Evolutionary conservation across 2,113 vertebrate species (phyloP), one percentile per base, ranked within the genome.

Genomic region (Toxostoma redivivum): DNA sequence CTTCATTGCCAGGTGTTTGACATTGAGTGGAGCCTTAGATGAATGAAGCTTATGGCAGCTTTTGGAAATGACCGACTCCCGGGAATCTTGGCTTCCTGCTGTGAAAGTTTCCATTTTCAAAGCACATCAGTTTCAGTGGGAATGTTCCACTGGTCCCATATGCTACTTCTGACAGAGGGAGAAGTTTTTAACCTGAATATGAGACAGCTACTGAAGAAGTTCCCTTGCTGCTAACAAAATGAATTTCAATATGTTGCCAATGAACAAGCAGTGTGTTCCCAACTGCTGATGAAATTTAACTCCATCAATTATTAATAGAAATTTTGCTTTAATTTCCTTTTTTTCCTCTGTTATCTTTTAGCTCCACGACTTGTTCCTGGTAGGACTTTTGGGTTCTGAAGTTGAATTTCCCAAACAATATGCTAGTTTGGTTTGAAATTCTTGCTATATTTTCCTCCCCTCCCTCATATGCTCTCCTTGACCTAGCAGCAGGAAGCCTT

Each of bases 401-500:
- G 88, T 93, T 96, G 83, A 91, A 90, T 90, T 82, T 81, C 94
- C 97, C 96, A 85, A 96, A 97, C 92, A 96, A 57, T 90, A 73
- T 73, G 74, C 79, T 95, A 66, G 53, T 96, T 97, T 97, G 79
- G 92, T 97, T 94, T 97, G 96, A 97, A 97, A 96, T 65, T 90
- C 78, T 89, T 76, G 80, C 91, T 96, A 2, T 95, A 93, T 97
- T 97, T 97, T 97, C n/a, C 56, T 92, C 81, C 79, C 95, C 96
- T 97, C 96, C 91, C 91, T 97, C 64, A 4, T 92, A 96, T 40
- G 70, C 81, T 96, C 95, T 98, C 97, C 97, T 97, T 98, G 98
- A 97, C 98, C 98, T 98, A 97, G 95, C 98, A 98, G 98, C 98
- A 98, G 99, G 98, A 98, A 98, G 98, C 98, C 98, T 99, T 99